phyloP scores from a whole-genome alignment of 1,140 invertebrate species.

The Ceratitis capitata region DNA sequence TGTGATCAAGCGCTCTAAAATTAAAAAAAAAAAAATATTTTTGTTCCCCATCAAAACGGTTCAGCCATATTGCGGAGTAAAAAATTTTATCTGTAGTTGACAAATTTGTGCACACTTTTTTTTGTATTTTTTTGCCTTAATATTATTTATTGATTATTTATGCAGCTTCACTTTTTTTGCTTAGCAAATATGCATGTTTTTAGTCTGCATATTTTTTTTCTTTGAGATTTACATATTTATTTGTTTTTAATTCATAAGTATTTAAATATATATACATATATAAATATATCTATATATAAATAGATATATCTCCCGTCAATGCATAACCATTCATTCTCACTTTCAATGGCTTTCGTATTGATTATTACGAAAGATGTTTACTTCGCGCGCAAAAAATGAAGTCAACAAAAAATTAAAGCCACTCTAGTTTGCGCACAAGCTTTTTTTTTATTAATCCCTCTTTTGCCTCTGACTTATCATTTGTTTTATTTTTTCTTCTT shows the following conservation, averaged over 20 bases:
- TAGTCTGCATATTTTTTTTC: neutral
- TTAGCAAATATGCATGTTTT: neutral
- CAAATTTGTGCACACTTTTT: neutral
- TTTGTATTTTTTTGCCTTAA: neutral
- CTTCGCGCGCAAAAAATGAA: neutral
- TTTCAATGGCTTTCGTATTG: conserved; percentile 16
- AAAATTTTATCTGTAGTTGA: neutral
- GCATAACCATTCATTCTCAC: neutral
- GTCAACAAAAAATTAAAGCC: neutral
- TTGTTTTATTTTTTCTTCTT: neutral
- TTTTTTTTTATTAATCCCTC: neutral
- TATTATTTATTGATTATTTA: neutral
- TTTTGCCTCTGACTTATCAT: conserved; percentile 5
- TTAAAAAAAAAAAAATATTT: neutral
- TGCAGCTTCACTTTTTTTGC: neutral
- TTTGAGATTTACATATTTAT: too few relatives aligned
- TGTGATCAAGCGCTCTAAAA: neutral
- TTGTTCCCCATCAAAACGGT: neutral
- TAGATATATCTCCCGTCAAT: neutral
- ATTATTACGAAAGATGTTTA: conserved; percentile 28
- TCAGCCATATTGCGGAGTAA: neutral
- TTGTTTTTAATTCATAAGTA: too few relatives aligned
- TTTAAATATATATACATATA: neutral
- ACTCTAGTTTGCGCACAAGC: neutral
- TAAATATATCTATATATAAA: too few relatives aligned